A percentile compares a stretch with the other conserved stretches of the same genome.
Conservation (phyloP, 2,797 vertebrate genomes). For the Hippocampus kuda region DNA sequence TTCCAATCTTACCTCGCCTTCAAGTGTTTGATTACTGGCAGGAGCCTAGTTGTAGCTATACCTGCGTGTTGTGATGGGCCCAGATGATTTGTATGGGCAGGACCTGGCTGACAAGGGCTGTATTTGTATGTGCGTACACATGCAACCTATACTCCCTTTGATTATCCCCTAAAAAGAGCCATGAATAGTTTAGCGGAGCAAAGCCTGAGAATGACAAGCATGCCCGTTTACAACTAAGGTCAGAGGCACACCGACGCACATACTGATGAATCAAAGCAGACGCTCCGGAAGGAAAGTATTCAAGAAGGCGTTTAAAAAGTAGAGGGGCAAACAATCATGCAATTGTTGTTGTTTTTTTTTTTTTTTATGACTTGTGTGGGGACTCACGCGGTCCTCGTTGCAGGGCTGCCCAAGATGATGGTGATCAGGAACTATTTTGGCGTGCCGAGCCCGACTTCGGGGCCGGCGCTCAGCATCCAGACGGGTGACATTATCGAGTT, state of each 20-base stretch:
- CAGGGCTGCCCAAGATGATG: slow-evolving; percentile 90
- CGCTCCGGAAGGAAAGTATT: not conserved
- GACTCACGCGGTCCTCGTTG: not conserved
- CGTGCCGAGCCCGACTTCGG: slow-evolving; percentile 71
- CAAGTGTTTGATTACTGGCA: slow-evolving; percentile 1
- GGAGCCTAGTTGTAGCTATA: not conserved
- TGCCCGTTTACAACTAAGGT: slow-evolving; percentile 9
- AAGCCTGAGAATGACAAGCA: slow-evolving; percentile 24
- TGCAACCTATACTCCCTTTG: not conserved
- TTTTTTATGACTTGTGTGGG: not conserved
- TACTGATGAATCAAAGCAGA: slow-evolving; percentile 2
- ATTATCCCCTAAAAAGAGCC: slow-evolving; percentile 8
- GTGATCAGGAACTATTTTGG: slow-evolving; percentile 83
- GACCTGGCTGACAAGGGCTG: not conserved
- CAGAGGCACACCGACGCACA: not conserved
- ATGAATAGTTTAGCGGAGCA: slow-evolving; percentile 33
- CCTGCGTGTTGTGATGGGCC: not conserved
- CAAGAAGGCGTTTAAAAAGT: not conserved
- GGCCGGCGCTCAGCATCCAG: slow-evolving; percentile 78
- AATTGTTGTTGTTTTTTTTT: no score
- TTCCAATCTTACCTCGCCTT: not conserved
- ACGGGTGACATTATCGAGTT: slow-evolving; percentile 84
- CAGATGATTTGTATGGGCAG: not conserved
- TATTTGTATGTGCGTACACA: slow-evolving; percentile 4
- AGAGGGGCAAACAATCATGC: not conserved